These are phyloP conservation scores for Drosophila kokeensis DNA, from an alignment of 2,888 invertebrate genomes.

Conservation along the genomic window DNA sequence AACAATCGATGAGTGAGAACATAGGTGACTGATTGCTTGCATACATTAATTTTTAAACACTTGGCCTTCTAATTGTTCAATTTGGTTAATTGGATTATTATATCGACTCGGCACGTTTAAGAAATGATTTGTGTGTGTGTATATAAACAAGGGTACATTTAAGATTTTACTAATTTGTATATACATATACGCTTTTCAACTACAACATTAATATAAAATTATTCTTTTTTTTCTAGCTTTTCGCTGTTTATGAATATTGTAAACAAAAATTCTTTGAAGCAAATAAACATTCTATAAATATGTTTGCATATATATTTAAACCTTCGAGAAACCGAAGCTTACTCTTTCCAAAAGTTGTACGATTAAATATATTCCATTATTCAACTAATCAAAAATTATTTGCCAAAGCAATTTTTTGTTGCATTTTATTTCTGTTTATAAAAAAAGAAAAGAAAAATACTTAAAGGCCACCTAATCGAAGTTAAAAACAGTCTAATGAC, in stretches of 20 bases:
- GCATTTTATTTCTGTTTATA: background rate
- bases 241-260: slow-evolving; percentile 13
- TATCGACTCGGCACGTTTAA: slow-evolving; percentile 43
- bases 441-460: background rate
- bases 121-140: slow-evolving; percentile 39
- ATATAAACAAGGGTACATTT: slow-evolving; percentile 48
- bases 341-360: slow-evolving; percentile 59
- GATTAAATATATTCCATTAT: slow-evolving; percentile 3
- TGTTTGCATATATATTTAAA: slow-evolving; percentile 37
- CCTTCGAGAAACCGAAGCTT: slow-evolving; percentile 49
- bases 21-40: slow-evolving; percentile 69
- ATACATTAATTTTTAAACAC: slow-evolving; percentile 43
- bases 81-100: slow-evolving; percentile 28
- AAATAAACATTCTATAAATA: slow-evolving; percentile 41
- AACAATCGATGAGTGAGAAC: slow-evolving; percentile 77
- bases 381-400: background rate
- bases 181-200: slow-evolving; percentile 50
- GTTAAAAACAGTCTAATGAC: background rate
- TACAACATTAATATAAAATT: slow-evolving; percentile 58
- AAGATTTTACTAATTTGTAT: slow-evolving; percentile 44
- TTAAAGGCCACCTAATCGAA: background rate
- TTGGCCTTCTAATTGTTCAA: slow-evolving; percentile 31
- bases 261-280: slow-evolving; percentile 19
- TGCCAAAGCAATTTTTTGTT: background rate
- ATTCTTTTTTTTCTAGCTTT: slow-evolving; percentile 20